Conservation (phyloP, 2,888 invertebrate species). For the Synanthedon tipuliformis region DNA sequence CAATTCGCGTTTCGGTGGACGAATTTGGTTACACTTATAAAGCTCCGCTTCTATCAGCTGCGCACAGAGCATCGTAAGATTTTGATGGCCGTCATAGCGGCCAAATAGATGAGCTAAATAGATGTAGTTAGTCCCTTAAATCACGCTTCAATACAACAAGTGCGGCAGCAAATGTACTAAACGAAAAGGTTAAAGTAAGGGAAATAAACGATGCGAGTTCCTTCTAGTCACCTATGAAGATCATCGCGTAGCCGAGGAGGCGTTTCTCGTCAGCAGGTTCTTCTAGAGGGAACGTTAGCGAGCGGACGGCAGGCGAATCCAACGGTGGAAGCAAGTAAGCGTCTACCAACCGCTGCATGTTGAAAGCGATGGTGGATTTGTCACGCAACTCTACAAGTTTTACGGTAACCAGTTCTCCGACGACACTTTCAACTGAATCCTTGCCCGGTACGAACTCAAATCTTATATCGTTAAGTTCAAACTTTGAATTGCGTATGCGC, state of each 20-base stretch:
- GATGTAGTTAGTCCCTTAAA: too few relatives aligned
- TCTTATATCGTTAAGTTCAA: slow-evolving; percentile 97
- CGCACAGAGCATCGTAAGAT: too few relatives aligned
- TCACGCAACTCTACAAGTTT: slow-evolving; percentile 94
- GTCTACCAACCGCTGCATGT: slow-evolving; percentile 91
- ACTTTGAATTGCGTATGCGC: slow-evolving; percentile 89
- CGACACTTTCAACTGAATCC: slow-evolving; percentile 94
- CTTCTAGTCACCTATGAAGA: slow-evolving; percentile 88
- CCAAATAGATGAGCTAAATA: too few relatives aligned
- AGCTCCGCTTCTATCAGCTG: too few relatives aligned
- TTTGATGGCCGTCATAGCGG: too few relatives aligned
- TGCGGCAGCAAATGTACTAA: neutral
- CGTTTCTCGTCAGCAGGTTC: slow-evolving; percentile 92
- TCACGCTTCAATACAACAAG: too few relatives aligned
- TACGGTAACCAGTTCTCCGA: slow-evolving; percentile 96
- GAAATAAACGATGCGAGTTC: slow-evolving; percentile 1
- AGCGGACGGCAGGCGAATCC: slow-evolving; percentile 70
- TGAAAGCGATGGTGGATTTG: slow-evolving; percentile 90
- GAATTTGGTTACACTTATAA: too few relatives aligned
- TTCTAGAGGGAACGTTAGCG: slow-evolving; percentile 87
- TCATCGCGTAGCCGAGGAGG: slow-evolving; percentile 96
- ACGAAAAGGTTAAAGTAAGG: too few relatives aligned
- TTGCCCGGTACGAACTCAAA: slow-evolving; percentile 97
- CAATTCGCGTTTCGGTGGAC: too few relatives aligned
- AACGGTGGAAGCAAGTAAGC: slow-evolving; percentile 43